Conservation (phyloP, 1,140 invertebrate genomes). For the Colletes gigas region DNA sequence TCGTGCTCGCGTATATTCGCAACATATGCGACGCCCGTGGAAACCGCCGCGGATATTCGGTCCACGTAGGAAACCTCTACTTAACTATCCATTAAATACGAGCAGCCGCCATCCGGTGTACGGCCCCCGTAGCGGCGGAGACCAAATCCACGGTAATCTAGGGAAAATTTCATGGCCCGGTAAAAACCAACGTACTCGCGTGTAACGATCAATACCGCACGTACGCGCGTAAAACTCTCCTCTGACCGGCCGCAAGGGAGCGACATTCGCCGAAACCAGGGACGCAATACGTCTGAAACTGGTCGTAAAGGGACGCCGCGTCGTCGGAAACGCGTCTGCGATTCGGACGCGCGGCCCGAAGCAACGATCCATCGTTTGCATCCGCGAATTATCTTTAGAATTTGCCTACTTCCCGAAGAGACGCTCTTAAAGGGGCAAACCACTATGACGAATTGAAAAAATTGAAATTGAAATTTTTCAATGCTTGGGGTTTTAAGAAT, state of each 20-base stretch:
- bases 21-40: conserved; percentile 66
- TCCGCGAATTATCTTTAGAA: too few species aligned
- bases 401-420: too few species aligned
- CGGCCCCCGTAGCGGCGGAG: conserved; percentile 11
- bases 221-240: conserved; percentile 33
- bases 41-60: conserved; percentile 67
- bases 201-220: conserved; percentile 56
- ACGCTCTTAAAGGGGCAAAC: too few species aligned
- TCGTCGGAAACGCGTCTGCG: background rate
- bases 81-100: conserved; percentile 80
- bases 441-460: too few species aligned
- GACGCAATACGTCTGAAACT: background rate
- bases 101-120: conserved; percentile 51
- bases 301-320: conserved; percentile 39
- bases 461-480: too few species aligned
- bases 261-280: conserved; percentile 22
- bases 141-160: conserved; percentile 63
- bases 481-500: too few species aligned
- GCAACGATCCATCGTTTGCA: too few species aligned
- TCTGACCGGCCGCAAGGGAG: conserved; percentile 47
- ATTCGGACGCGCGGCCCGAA: background rate
- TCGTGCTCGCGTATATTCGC: conserved; percentile 28
- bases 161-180: conserved; percentile 61
- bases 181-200: conserved; percentile 48
- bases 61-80: conserved; percentile 76